phyloP scores from a whole-genome alignment of 2,113 vertebrate genomes.

The Podilymbus podiceps region DNA sequence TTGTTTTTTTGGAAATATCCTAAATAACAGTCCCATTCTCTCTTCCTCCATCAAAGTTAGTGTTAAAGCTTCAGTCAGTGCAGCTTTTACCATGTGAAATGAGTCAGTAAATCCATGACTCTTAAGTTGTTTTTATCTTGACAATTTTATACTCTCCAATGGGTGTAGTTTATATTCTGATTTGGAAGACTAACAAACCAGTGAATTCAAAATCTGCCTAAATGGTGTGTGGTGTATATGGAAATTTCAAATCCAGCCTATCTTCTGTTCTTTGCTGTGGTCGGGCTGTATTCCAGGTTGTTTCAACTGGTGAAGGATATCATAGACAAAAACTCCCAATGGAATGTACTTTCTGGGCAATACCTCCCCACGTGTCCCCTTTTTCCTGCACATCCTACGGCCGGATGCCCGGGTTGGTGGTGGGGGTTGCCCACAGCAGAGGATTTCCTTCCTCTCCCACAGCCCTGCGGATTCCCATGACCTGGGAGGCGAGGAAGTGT shows the following conservation, averaged over 20 bases:
- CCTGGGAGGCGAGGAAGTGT: background rate
- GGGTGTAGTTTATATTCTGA: background rate
- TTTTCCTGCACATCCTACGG: background rate
- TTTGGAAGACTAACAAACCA: background rate
- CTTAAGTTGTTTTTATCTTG: background rate
- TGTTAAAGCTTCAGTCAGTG: background rate
- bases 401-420: background rate
- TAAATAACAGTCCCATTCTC: background rate
- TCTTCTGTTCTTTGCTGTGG: background rate
- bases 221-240: background rate
- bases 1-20: background rate
- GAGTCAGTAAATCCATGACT: background rate
- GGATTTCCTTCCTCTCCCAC: background rate
- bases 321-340: fast-evolving
- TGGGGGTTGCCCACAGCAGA: background rate
- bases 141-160: background rate
- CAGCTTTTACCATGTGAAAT: background rate
- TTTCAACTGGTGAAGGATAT: background rate
- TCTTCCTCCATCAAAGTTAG: background rate
- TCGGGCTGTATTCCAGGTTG: background rate
- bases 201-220: background rate
- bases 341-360: background rate
- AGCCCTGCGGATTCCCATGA: background rate
- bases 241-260: background rate
- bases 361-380: background rate